These are phyloP conservation scores for Saccostrea echinata DNA, from an alignment of 1,140 invertebrate genomes.

Conservation along the genomic window DNA sequence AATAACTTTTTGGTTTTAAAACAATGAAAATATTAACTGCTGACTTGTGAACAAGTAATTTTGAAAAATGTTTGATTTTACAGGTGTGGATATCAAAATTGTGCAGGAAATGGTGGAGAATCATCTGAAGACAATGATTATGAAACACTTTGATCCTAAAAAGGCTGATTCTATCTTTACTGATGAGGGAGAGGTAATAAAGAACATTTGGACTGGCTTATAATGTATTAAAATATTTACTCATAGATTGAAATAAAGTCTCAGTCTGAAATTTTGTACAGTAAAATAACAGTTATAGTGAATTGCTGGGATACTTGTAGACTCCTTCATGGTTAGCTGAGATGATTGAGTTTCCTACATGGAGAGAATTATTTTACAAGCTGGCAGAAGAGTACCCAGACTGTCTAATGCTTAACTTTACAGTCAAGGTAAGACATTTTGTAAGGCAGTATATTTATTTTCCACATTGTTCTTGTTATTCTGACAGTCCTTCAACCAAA, in stretches of 20 bases:
- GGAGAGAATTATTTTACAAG: constrained; percentile 98
- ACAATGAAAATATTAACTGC: no score
- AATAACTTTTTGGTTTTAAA: no score
- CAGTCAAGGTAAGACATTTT: constrained; percentile 88
- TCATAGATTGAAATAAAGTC: no score
- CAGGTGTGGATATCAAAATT: constrained; percentile 94
- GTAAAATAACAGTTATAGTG: no score
- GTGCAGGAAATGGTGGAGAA: constrained; percentile 99
- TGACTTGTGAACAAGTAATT: neutral
- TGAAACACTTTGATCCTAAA: constrained; percentile 98
- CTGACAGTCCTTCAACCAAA: no score
- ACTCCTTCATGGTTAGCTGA: constrained; percentile 98
- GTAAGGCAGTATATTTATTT: neutral
- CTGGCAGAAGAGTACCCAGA: constrained; percentile 99
- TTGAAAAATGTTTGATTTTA: constrained; percentile 64
- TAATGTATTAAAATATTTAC: no score
- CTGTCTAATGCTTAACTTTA: constrained; percentile 99
- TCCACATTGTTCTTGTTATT: no score
- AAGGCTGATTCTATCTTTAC: constrained; percentile 99
- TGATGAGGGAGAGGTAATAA: constrained; percentile 93
- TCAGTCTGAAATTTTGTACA: no score
- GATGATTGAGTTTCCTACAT: constrained; percentile 98
- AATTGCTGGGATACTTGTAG: constrained; percentile 79
- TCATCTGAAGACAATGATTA: constrained; percentile 97
- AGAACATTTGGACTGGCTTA: no score